Evolutionary conservation across 2,797 vertebrate species (phyloP), one percentile per base, ranked within the genome.

Genomic region (Chloroceryle amazona): DNA sequence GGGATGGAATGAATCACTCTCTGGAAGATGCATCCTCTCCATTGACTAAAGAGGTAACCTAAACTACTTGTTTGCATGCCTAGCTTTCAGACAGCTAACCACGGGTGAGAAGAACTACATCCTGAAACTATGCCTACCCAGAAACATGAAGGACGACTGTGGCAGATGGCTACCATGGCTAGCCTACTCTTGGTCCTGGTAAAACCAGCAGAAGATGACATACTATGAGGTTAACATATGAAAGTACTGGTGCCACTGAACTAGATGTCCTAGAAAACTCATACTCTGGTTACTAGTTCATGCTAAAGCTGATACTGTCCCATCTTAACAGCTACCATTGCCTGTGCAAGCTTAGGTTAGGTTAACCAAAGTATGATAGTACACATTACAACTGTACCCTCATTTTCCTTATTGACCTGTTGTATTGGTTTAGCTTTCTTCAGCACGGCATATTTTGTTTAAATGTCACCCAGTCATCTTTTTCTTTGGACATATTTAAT

Each of bases 1-100:
- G 55, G 63, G 42, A 85, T 91, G 13, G 91, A 92, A 95, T 76
- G 39, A 94, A 85, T 92, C 81, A 89, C 25, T 60, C 16, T 42
- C 84, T 81, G 81, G 41, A 90, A 66, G 35, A 67, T 2, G 2
- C 9, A 60, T 73, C 70, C 35, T 87, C 49, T 72, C 54, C 52
- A 55, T 11, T 85, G 67, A 82, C 74, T 90, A 46, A 88, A 81
- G 78, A 86, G 29, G 8, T 37, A 90, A 81, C 29, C 39, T 54
- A 76, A 84, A 76, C 12, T 55, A 37, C 42, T 92, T 89, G 60
- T 89, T 93, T 78, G 80, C 12, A 49, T 39, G 44, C n/a, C 22
- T 31, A 51, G 51, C 17, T 57, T 93, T 87, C 78, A 87, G 62
- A 58, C 42, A 70, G 42, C 31, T 73, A 37, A 51, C 19, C 10